These are phyloP conservation scores for Pagetopsis macropterus DNA, from an alignment of 2,797 vertebrate genomes.

Conservation along the genomic window DNA sequence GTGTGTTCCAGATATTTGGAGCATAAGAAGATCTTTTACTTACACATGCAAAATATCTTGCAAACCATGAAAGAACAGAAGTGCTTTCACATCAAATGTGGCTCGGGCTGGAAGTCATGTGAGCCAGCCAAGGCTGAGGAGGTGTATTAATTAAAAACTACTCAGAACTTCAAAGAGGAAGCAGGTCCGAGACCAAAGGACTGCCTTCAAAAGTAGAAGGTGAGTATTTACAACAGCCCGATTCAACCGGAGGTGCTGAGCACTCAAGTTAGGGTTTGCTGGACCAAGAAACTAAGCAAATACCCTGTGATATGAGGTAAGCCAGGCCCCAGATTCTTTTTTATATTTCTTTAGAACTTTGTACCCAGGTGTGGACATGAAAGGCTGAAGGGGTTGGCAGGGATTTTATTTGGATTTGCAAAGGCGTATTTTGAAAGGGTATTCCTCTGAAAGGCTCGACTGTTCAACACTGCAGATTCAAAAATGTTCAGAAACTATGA, in stretches of 20 bases:
- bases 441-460: constrained; percentile 78
- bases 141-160: constrained; percentile 30
- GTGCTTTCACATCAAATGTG: constrained; percentile 7
- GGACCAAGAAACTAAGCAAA: constrained; percentile 72
- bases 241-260: constrained; percentile 67
- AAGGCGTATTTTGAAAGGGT: constrained; percentile 72
- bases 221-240: constrained; percentile 57
- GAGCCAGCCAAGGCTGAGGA: constrained; percentile 24
- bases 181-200: constrained; percentile 50
- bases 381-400: constrained; percentile 73
- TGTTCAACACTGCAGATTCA: constrained; percentile 74
- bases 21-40: no score
- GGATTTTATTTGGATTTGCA: constrained; percentile 82
- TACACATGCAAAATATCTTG: no score
- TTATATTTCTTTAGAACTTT: constrained; percentile 71
- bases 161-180: constrained; percentile 59
- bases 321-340: constrained; percentile 61
- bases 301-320: constrained; percentile 77
- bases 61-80: no score
- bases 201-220: constrained; percentile 47
- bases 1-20: no score
- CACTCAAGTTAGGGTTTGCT: constrained; percentile 66
- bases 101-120: constrained; percentile 23
- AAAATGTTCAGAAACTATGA: constrained; percentile 78
- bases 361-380: constrained; percentile 85